A percentile compares a stretch with the other conserved stretches of the same genome.
phyloP scores from a whole-genome alignment of 2,797 vertebrate species.

The Coregonus sp. region DNA sequence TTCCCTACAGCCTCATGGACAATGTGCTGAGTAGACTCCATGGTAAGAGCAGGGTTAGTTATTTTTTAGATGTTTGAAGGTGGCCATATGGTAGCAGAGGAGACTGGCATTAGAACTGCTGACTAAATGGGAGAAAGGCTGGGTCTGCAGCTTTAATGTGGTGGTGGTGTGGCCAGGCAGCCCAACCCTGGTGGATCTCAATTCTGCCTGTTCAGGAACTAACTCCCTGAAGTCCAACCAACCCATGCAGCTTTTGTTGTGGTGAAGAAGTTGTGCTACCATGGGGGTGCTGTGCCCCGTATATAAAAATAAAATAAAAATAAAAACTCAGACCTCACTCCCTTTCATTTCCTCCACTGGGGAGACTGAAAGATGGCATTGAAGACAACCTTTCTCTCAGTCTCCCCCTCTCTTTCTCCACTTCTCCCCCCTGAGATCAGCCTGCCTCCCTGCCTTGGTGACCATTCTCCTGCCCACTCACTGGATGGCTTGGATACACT shows the following conservation, averaged over 20 bases:
- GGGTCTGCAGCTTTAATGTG: conserved; percentile 26
- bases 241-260: conserved; percentile 39
- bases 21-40: conserved; percentile 63
- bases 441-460: conserved; percentile 70
- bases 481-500: conserved; percentile 71
- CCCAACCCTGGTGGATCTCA: conserved; percentile 19
- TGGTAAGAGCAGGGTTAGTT: conserved; percentile 36
- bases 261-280: conserved; percentile 62
- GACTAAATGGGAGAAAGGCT: conserved; percentile 44
- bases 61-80: conserved; percentile 34
- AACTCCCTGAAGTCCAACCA: conserved; percentile 32
- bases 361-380: conserved; percentile 74
- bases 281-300: conserved; percentile 57
- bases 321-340: conserved; percentile 55
- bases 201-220: conserved; percentile 50
- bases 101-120: conserved; percentile 49
- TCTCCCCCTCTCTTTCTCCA: conserved; percentile 30
- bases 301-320: conserved; percentile 73
- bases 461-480: conserved; percentile 70
- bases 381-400: conserved; percentile 63
- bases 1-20: conserved; percentile 49
- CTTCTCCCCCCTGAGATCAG: conserved; percentile 49
- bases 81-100: conserved; percentile 34
- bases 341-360: conserved; percentile 66
- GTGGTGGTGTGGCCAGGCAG: conserved; percentile 14